These are phyloP conservation scores for Artibeus jamaicensis DNA, from an alignment of 2,797 vertebrate genomes.

Conservation along the genomic window DNA sequence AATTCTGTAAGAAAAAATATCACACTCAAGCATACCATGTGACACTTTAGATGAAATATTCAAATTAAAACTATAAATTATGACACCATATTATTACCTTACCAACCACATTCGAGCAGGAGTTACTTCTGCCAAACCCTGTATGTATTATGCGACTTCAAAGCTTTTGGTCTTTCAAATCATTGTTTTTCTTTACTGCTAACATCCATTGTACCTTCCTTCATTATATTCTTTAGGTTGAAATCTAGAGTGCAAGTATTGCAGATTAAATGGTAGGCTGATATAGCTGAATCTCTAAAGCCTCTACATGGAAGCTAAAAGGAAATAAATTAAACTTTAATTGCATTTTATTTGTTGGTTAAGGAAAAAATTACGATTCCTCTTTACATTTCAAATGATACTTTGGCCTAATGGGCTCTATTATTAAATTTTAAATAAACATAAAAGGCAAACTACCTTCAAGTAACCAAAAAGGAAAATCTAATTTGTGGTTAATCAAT, in stretches of 20 bases:
- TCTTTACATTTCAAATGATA: conserved; percentile 39
- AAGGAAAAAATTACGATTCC: conserved; percentile 31
- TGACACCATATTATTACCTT: too few relatives aligned
- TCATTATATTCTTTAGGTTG: conserved; percentile 36
- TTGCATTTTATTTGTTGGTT: conserved; percentile 40
- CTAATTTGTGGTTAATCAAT: background rate
- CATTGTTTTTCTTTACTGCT: conserved; percentile 32
- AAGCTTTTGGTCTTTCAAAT: conserved; percentile 52
- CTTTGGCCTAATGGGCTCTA: conserved; percentile 4
- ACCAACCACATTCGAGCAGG: too few relatives aligned
- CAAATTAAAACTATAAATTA: too few relatives aligned
- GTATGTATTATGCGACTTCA: conserved; percentile 42
- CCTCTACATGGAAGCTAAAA: background rate
- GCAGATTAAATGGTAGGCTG: conserved; percentile 16
- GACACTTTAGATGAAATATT: too few relatives aligned
- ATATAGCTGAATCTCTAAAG: conserved; percentile 24
- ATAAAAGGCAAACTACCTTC: background rate
- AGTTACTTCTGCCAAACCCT: too few relatives aligned
- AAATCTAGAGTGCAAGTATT: background rate
- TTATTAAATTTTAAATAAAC: conserved; percentile 60
- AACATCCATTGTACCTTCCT: background rate
- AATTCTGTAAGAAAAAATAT: too few relatives aligned
- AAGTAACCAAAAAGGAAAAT: background rate
- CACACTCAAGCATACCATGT: too few relatives aligned
- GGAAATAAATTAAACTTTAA: background rate